These are phyloP conservation scores for Neria commutata DNA, from an alignment of 2,888 invertebrate genomes.

Conservation along the genomic window DNA sequence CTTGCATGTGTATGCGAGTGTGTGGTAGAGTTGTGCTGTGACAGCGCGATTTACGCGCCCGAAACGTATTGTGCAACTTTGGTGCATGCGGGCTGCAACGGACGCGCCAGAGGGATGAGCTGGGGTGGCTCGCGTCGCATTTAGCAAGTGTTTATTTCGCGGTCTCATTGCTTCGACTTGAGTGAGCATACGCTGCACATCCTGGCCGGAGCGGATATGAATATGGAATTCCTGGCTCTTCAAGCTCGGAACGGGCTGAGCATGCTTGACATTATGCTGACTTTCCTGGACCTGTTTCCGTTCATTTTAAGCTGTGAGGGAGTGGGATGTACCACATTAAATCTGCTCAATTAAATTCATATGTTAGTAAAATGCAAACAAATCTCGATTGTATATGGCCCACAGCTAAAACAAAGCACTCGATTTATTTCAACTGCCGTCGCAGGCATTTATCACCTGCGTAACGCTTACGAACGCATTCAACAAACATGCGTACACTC, in stretches of 20 bases:
- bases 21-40: conserved; percentile 38
- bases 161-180: conserved; percentile 57
- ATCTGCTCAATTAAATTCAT: conserved; percentile 50
- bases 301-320: too few relatives aligned
- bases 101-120: conserved; percentile 12
- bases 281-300: conserved; percentile 38
- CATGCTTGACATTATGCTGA: conserved; percentile 58
- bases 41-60: conserved; percentile 53
- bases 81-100: conserved; percentile 11
- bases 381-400: too few relatives aligned
- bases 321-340: conserved; percentile 39
- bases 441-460: too few relatives aligned
- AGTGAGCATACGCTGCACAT: conserved; percentile 57
- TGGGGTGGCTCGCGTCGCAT: conserved; percentile 10
- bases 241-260: conserved; percentile 34
- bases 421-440: too few relatives aligned
- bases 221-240: conserved; percentile 36
- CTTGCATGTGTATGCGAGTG: too few relatives aligned
- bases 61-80: conserved; percentile 60
- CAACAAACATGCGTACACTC: too few relatives aligned
- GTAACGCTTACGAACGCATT: too few relatives aligned
- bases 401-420: too few relatives aligned
- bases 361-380: conserved; percentile 33
- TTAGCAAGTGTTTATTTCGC: conserved; percentile 40
- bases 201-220: conserved; percentile 39